Percentiles rank a stretch among this genome's conserved stretches.
phyloP scores from a whole-genome alignment of 1,140 invertebrate species.

The Copidosoma floridanum region DNA sequence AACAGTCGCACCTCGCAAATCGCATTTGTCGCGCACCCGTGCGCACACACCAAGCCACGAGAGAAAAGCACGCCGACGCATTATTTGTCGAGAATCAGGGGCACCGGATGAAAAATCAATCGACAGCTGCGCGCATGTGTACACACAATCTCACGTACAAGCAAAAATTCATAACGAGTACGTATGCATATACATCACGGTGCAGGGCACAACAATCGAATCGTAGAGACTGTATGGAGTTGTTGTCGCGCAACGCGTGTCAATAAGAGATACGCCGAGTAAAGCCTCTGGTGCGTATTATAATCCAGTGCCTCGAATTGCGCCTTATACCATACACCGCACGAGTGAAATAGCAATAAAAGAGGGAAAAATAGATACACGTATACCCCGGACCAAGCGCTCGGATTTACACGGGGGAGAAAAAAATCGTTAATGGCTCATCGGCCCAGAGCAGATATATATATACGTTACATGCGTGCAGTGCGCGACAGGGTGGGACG shows the following conservation, averaged over 20 bases:
- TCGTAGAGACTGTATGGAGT: no score
- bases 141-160: not conserved
- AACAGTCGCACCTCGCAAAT: not conserved
- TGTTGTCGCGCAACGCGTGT: slow-evolving; percentile 16
- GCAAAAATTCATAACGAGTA: slow-evolving; percentile 21
- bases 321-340: not conserved
- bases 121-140: not conserved
- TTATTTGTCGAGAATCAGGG: slow-evolving; percentile 13
- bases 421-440: slow-evolving; percentile 11
- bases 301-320: slow-evolving; percentile 22
- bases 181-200: not conserved
- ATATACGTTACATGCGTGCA: no score
- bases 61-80: no score
- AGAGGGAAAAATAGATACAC: no score
- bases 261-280: slow-evolving; percentile 21
- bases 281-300: no score
- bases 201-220: no score
- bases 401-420: slow-evolving; percentile 5
- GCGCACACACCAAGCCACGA: not conserved
- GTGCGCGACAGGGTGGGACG: no score
- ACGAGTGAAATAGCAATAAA: no score
- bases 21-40: not conserved
- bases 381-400: no score
- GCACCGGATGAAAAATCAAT: slow-evolving; percentile 28
- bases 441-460: no score